A percentile compares a stretch with the other conserved stretches of the same genome.
phyloP scores from a whole-genome alignment of 1,140 invertebrate genomes.

The Drosophila setifemur region DNA sequence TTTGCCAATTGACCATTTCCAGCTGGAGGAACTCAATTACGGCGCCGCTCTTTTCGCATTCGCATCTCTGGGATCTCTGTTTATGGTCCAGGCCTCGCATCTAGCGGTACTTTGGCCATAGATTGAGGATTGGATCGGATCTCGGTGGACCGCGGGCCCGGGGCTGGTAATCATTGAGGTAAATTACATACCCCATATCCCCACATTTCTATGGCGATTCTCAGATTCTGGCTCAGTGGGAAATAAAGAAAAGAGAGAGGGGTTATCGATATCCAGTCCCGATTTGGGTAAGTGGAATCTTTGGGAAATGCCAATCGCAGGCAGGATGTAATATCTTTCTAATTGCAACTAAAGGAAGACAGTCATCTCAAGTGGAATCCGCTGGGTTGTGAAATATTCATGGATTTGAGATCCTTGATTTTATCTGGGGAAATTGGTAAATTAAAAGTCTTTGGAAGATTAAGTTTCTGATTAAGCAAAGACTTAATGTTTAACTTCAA shows the following conservation, averaged over 20 bases:
- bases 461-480: too few species aligned
- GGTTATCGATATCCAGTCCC: not conserved
- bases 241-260: not conserved
- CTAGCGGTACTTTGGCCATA: constrained; percentile 72
- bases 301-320: constrained; percentile 10
- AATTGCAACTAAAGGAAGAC: constrained; percentile 18
- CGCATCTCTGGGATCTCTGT: constrained; percentile 44
- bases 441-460: too few species aligned
- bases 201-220: constrained; percentile 17
- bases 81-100: constrained; percentile 58
- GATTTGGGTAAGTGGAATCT: constrained; percentile 25
- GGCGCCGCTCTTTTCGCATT: constrained; percentile 23
- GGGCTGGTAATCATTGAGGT: constrained; percentile 29
- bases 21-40: constrained; percentile 53
- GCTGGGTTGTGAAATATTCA: too few species aligned
- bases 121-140: constrained; percentile 36
- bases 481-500: too few species aligned
- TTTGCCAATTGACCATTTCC: constrained; percentile 57
- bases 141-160: not conserved
- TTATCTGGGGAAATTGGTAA: too few species aligned
- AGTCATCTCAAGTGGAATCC: constrained; percentile 6
- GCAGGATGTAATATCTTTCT: constrained; percentile 22
- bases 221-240: not conserved
- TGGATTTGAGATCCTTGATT: too few species aligned
- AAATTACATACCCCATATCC: constrained; percentile 62